Evolutionary conservation across 2,113 vertebrate genomes (phyloP).

Genomic region (Etheostoma spectabile): DNA sequence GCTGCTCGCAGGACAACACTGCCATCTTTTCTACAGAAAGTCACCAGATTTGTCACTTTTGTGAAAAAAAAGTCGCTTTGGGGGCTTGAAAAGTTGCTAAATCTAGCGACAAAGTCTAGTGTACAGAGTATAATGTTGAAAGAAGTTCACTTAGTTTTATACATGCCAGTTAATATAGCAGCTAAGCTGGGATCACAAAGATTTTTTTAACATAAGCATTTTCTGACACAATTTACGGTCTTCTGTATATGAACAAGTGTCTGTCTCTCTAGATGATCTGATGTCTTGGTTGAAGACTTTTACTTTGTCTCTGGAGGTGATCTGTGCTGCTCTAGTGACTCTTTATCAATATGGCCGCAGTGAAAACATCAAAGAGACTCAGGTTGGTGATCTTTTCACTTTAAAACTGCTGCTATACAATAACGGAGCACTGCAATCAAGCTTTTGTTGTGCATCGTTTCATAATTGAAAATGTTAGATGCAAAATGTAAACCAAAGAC

Average conservation of each 20-base stretch:
- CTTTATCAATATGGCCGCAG: constrained; percentile 86
- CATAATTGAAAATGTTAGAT: neutral
- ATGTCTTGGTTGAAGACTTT: constrained; percentile 87
- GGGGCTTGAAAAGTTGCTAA: too few relatives aligned
- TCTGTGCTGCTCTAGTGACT: constrained; percentile 88
- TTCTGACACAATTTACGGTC: too few relatives aligned
- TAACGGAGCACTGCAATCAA: neutral
- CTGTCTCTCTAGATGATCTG: constrained; percentile 81
- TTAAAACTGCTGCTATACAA: neutral
- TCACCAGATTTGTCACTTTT: too few relatives aligned
- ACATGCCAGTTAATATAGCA: too few relatives aligned
- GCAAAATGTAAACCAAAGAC: neutral
- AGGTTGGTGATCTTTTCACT: constrained; percentile 80
- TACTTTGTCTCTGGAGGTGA: constrained; percentile 85
- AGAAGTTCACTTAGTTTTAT: too few relatives aligned
- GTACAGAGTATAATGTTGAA: too few relatives aligned
- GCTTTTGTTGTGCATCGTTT: neutral
- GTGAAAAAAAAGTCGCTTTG: too few relatives aligned
- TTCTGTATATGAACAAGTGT: neutral
- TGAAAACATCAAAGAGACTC: constrained; percentile 78
- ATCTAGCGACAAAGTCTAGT: too few relatives aligned
- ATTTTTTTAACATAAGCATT: too few relatives aligned
- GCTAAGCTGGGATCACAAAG: too few relatives aligned
- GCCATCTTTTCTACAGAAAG: too few relatives aligned
- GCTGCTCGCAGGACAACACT: too few relatives aligned